phyloP scores from a whole-genome alignment of 2,888 invertebrate genomes.

The Cephus nigrinus region DNA sequence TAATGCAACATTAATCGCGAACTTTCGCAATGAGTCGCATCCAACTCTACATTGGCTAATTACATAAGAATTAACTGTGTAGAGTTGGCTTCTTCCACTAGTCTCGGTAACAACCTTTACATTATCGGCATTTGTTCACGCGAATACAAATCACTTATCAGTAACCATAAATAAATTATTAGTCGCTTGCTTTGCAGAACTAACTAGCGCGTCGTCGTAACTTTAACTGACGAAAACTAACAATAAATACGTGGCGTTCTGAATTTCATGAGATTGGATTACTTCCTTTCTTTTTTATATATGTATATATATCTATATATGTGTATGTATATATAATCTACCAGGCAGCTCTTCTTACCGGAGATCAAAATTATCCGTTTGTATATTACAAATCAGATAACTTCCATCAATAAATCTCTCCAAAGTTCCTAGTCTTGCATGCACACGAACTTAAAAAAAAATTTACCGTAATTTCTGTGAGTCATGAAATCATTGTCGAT shows the following conservation, averaged over 20 bases:
- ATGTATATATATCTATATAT: not conserved
- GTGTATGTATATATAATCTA: not conserved
- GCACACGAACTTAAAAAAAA: not conserved
- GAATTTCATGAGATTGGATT: not conserved
- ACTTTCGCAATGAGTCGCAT: not conserved
- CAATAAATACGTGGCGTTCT: constrained; percentile 4
- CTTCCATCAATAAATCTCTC: not conserved
- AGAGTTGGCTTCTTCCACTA: no score
- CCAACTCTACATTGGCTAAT: no score
- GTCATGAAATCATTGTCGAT: not conserved
- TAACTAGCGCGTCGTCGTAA: not conserved
- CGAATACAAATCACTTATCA: not conserved
- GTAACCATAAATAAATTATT: constrained; percentile 3
- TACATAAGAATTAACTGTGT: no score
- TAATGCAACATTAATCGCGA: not conserved
- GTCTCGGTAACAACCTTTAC: not conserved
- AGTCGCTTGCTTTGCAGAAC: not conserved
- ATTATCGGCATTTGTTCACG: not conserved
- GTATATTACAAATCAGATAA: not conserved
- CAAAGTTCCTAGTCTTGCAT: not conserved
- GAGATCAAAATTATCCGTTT: not conserved
- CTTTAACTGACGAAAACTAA: not conserved
- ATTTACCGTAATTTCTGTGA: not conserved
- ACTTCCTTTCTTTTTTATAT: constrained; percentile 1
- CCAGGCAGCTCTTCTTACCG: not conserved